Base-by-base conservation (phyloP, 2,113 vertebrate species). In the Epinephelus lanceolatus region DNA sequence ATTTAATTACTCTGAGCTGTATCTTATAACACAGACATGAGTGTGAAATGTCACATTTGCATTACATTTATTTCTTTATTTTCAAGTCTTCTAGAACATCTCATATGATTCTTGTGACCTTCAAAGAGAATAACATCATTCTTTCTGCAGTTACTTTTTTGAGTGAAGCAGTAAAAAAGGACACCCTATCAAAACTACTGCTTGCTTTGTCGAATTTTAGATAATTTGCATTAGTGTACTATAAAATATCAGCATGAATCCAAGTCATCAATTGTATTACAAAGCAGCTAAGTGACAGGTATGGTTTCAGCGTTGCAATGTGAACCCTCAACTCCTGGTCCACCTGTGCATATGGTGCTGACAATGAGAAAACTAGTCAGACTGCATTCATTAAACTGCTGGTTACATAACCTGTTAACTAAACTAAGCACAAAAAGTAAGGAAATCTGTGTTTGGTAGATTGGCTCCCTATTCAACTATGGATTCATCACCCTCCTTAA, bases 21-120 rank as follows among this genome's bases (percentile, higher is more conserved):
- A 59, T 81, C 47, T 49, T 68, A 30, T n/a, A 18, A 42, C 27
- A 15, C 52, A 66, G 55, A 62, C 49, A 56, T 27, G 27, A 76
- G 61, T 52, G 57, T 63, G 61, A 81, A 87, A 85, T 61, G 37
- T 71, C 4, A 81, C 45, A 79, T 89, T 84, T 71, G 37, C 66
- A 71, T 87, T 23, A 63, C 47, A 71, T 59, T 71, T 40, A 73
- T 55, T 49, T 55, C 15, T 62, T 55, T 33, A 5, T 75, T 10
- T 23, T 60, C 8, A 51, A 53, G 3, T 8, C 11, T 45, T 12
- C 42, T 45, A 70, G 5, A 23, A 21, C 37, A 3, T 40, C 13
- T 14, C 14, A 45, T 27, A 66, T 18, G 14, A 18, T 69, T 57
- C 5, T 25, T 42, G 3, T 79, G n/a, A 51, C 47, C 47, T 62